Evolutionary conservation across 2,113 vertebrate genomes (phyloP), one percentile per base, ranked within the genome.

Genomic region (Pterocles orientalis): DNA sequence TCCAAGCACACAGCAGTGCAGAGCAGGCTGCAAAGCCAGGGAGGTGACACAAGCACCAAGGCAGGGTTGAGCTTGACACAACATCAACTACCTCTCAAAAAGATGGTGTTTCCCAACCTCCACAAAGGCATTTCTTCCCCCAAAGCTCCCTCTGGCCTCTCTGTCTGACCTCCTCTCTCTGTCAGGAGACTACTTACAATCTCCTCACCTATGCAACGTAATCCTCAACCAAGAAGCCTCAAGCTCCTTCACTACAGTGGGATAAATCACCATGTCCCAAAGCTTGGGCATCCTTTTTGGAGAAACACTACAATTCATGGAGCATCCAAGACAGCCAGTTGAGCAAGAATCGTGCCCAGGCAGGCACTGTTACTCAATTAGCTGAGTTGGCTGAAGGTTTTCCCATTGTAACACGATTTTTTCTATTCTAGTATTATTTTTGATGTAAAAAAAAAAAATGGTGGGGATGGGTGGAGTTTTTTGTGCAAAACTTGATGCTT

Each of bases 381-480:
- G 71, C 69, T 62, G 58, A 90, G 68, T n/a, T 95, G 94, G 94
- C 88, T 84, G 69, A 95, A 83, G n/a, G 50, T 56, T 81, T 88
- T 86, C 90, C 86, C 91, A 96, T 96, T 96, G 94, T 97, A 95
- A 92, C 65, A 87, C 0, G 2, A 68, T 54, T 91, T 92, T 91
- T 91, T 83, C 91, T 96, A 94, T 89, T 96, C 94, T 68, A 91
- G 81, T 79, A 92, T 96, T 96, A 94, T 89, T 96, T 96, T 89
- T 31, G 0, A 43, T 88, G 43, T 47, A 14, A 50, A 90, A 80
- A 78, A 61, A 73, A 53, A 50, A 56, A 70, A 76, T 9, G 25
- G 47, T 66, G 64, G 47, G 43, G 76, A 87, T 53, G 91, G 80
- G 83, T 86, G 80, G 83, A 28, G 13, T 0, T 57, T 79, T 94